Conservation (phyloP, 2,888 invertebrate genomes). For the Sinelater perroti region DNA sequence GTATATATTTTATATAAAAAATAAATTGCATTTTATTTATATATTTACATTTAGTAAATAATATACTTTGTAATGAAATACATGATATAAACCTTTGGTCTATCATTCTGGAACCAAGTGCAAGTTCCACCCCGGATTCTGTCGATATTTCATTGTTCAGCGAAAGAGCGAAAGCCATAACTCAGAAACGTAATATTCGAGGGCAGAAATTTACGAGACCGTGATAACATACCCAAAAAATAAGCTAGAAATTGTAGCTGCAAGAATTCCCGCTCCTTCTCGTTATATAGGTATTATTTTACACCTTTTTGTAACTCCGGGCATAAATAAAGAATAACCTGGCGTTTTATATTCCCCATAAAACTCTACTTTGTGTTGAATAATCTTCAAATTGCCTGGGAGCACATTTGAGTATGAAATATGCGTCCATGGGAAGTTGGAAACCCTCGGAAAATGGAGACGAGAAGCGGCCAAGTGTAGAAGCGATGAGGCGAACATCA, state of each 20-base stretch:
- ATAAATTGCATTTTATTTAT: too few relatives aligned
- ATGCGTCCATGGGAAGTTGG: constrained; percentile 50
- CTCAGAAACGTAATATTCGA: too few relatives aligned
- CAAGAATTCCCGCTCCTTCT: constrained; percentile 31
- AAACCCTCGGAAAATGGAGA: constrained; percentile 54
- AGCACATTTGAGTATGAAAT: constrained; percentile 57
- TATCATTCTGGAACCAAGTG: too few relatives aligned
- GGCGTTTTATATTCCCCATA: constrained; percentile 58
- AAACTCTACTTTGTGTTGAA: constrained; percentile 60
- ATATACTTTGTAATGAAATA: too few relatives aligned
- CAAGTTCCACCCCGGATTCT: too few relatives aligned
- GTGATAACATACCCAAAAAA: constrained; percentile 20
- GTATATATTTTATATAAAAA: too few relatives aligned
- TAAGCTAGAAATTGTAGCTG: constrained; percentile 32
- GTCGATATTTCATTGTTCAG: too few relatives aligned
- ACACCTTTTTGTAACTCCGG: constrained; percentile 56
- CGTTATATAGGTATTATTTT: constrained; percentile 51
- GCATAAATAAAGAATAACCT: constrained; percentile 60
- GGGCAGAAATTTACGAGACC: constrained; percentile 7
- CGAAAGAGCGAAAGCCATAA: too few relatives aligned
- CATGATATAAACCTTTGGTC: too few relatives aligned
- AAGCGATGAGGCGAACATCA: constrained; percentile 57
- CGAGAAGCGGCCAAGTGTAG: constrained; percentile 55
- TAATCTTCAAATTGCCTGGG: constrained; percentile 60
- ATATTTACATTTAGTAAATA: too few relatives aligned